Percentiles rank a stretch among this genome's conserved stretches.
phyloP scores from a whole-genome alignment of 1,140 invertebrate genomes.

The Limonius californicus region DNA sequence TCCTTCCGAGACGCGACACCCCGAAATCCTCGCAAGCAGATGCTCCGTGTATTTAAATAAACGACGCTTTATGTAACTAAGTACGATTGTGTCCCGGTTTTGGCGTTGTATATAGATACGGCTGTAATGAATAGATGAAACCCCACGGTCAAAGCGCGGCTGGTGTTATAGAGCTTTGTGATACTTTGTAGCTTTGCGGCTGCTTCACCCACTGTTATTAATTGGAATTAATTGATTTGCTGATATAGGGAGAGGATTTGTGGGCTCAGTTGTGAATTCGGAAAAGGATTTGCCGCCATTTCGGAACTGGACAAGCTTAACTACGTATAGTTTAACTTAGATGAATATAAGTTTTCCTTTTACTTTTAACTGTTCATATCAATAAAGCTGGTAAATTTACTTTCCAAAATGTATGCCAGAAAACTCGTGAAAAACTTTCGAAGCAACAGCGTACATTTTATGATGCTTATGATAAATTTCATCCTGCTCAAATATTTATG shows the following conservation, averaged over 20 bases:
- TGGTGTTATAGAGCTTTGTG: conserved; percentile 12
- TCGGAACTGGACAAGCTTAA: no score
- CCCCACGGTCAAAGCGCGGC: not conserved
- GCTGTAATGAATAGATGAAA: conserved; percentile 21
- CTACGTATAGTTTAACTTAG: no score
- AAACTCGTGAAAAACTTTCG: no score
- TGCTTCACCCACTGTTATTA: not conserved
- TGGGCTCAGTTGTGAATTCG: not conserved
- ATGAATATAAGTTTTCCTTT: no score
- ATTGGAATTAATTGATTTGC: not conserved
- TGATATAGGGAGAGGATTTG: not conserved
- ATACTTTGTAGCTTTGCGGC: conserved; percentile 1
- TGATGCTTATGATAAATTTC: no score
- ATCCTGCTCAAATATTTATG: no score
- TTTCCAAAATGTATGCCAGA: no score
- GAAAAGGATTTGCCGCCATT: no score
- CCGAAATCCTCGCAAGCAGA: not conserved
- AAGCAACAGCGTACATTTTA: no score
- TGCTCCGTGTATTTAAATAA: not conserved
- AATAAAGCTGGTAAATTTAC: no score
- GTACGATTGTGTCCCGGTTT: conserved; percentile 9
- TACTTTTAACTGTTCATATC: no score
- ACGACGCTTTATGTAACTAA: not conserved
- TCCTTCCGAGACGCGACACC: not conserved
- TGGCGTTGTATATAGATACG: not conserved